Evolutionary conservation across 2,113 vertebrate species (phyloP).

Genomic region (Dascyllus trimaculatus): DNA sequence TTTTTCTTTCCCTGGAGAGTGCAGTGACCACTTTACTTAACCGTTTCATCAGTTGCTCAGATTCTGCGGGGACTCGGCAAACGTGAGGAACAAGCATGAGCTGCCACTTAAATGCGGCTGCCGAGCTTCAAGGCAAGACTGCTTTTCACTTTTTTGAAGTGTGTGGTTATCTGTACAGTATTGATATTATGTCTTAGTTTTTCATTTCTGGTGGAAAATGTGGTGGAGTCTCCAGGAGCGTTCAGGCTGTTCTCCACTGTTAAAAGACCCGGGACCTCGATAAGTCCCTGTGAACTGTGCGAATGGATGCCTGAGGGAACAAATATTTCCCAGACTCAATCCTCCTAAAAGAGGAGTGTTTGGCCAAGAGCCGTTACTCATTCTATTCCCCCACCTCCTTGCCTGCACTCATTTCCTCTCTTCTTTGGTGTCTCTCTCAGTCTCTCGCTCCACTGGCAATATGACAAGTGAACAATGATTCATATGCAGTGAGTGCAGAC

Average conservation of each 20-base stretch:
- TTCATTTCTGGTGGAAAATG: slow-evolving; percentile 55
- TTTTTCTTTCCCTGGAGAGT: slow-evolving; percentile 10
- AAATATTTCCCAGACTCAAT: slow-evolving; percentile 53
- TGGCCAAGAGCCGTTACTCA: slow-evolving; percentile 69
- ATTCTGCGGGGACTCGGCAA: slow-evolving; percentile 26
- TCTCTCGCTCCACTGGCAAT: slow-evolving; percentile 55
- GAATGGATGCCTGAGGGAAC: slow-evolving; percentile 47
- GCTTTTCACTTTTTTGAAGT: slow-evolving; percentile 42
- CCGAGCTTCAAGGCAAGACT: slow-evolving; percentile 45
- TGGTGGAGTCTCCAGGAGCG: slow-evolving; percentile 41
- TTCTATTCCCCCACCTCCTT: slow-evolving; percentile 40
- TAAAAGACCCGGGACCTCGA: slow-evolving; percentile 58
- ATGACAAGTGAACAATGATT: slow-evolving; percentile 73
- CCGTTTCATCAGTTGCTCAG: slow-evolving; percentile 41
- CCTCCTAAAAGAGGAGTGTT: slow-evolving; percentile 62
- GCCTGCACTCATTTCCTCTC: slow-evolving; percentile 40
- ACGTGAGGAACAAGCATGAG: slow-evolving; percentile 21
- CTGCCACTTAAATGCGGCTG: slow-evolving; percentile 31
- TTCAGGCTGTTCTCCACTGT: slow-evolving; percentile 50
- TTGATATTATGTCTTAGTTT: slow-evolving; percentile 61
- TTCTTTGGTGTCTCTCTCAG: slow-evolving; percentile 54
- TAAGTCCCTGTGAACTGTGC: slow-evolving; percentile 39
- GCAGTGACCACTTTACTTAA: slow-evolving; percentile 18
- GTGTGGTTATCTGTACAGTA: slow-evolving; percentile 17
- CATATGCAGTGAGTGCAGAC: slow-evolving; percentile 56